These are phyloP conservation scores for Scaptodrosophila lebanonensis DNA, from an alignment of 1,140 invertebrate genomes.

Conservation along the genomic window DNA sequence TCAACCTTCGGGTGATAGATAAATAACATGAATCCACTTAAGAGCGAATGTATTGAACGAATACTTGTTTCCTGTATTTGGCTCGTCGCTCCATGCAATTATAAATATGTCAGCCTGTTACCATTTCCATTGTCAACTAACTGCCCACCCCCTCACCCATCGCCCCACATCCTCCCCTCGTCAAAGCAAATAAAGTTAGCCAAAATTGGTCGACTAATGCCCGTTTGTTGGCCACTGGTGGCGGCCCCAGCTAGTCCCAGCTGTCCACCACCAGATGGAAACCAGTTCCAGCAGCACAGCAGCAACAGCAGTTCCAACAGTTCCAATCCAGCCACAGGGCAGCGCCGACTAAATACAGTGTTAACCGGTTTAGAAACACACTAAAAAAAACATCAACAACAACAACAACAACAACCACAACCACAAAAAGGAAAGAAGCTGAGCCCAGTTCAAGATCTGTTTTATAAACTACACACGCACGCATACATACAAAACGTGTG, in stretches of 20 bases:
- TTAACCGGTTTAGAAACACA: slow-evolving; percentile 46
- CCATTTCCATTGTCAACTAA: neutral
- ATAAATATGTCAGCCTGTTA: slow-evolving; percentile 10
- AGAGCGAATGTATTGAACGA: too few species aligned
- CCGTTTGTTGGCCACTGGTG: too few species aligned
- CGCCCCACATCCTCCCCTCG: neutral
- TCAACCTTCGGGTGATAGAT: too few species aligned
- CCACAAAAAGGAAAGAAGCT: too few species aligned
- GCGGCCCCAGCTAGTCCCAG: slow-evolving; percentile 15
- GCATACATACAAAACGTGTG: too few species aligned
- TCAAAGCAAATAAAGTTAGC: slow-evolving; percentile 4
- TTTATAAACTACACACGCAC: too few species aligned
- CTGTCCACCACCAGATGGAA: slow-evolving; percentile 45
- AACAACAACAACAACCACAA: too few species aligned
- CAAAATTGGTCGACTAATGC: too few species aligned
- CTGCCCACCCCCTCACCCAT: neutral
- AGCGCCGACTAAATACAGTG: slow-evolving; percentile 36
- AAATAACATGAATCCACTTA: too few species aligned
- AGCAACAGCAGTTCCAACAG: neutral
- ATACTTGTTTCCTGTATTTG: too few species aligned
- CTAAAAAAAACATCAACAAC: too few species aligned
- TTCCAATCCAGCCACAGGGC: neutral
- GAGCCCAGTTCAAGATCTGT: slow-evolving; percentile 35
- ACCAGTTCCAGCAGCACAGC: slow-evolving; percentile 30
- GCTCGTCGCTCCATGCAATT: too few species aligned